Conservation (phyloP, 2,797 vertebrate genomes). For the Enteromius unitaeniatus region DNA sequence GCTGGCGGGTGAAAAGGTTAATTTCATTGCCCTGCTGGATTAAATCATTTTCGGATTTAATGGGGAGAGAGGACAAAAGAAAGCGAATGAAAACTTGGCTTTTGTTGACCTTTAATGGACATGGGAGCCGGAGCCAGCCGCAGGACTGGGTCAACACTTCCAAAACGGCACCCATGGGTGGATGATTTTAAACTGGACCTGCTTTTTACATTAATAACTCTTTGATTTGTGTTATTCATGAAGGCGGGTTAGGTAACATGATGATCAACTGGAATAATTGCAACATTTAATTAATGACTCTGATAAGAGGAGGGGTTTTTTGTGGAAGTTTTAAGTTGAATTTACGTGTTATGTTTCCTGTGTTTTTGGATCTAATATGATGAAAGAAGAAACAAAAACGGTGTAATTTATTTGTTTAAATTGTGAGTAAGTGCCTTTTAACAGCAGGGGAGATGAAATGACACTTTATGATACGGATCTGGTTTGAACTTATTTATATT, state of each 20-base stretch:
- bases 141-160: slow-evolving; percentile 7
- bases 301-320: neutral
- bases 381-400: neutral
- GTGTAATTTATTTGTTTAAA: slow-evolving; percentile 18
- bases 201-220: slow-evolving; percentile 1
- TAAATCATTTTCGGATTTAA: slow-evolving; percentile 66
- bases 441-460: slow-evolving; percentile 13
- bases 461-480: slow-evolving; percentile 19
- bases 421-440: slow-evolving; percentile 6
- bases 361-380: slow-evolving; percentile 11
- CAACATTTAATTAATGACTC: neutral
- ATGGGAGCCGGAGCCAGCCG: slow-evolving; percentile 13
- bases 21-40: slow-evolving; percentile 70
- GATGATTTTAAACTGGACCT: slow-evolving; percentile 12
- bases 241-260: neutral
- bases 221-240: neutral
- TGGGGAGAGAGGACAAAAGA: slow-evolving; percentile 56
- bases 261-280: neutral
- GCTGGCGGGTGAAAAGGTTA: slow-evolving; percentile 67
- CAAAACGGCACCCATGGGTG: neutral
- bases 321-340: neutral
- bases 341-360: neutral
- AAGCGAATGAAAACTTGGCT: slow-evolving; percentile 59
- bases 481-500: slow-evolving; percentile 36
- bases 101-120: slow-evolving; percentile 53